Evolutionary conservation across 2,888 invertebrate genomes (phyloP), one percentile per base, ranked within the genome.

Genomic region (Tachina grossa): DNA sequence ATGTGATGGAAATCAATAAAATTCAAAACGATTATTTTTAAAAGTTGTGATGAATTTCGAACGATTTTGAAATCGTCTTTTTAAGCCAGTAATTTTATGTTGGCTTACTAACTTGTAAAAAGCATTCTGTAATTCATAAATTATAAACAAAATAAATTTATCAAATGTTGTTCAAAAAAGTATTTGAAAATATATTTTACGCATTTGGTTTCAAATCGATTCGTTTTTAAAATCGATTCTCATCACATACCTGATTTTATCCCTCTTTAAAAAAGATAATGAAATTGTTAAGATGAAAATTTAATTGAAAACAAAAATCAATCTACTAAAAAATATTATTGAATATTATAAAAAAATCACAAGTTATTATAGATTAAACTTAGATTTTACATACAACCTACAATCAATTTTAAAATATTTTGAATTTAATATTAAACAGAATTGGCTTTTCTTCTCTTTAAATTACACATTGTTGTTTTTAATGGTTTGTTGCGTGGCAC

Each of bases 341-440:
- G 19, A 55, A 55, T 53, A 75, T 65, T 63, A n/a, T 22, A 59
- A 6, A 57, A 63, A 66, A 57, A 68, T 14, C 59, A 49, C 59
- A 77, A 68, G 51, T 63, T 75, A 75, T 53, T 43, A 19, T 61
- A 74, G 61, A 74, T 11, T 61, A 51, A 63, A 61, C 14, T 43
- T 75, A 63, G 53, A 75, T 22, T 74, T 75, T 63, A 65, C 72
- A 72, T 16, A 39, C n/a, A n/a, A n/a, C 11, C 47, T 47, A 14
- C n/a, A 31, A n/a, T 22, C 1, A 55, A 43, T 9, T 19, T 2
- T 41, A 39, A 19, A 69, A 53, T 13, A 55, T 19, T 11, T 19
- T 53, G 53, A 53, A 57, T 31, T 55, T 9, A 11, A 3, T 55
- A 55, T 55, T 22, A 31, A 31, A 14, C 31, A 57, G 14, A 14